These are phyloP conservation scores for Quiscalus mexicanus DNA, from an alignment of 2,113 vertebrate genomes.

Conservation along the genomic window DNA sequence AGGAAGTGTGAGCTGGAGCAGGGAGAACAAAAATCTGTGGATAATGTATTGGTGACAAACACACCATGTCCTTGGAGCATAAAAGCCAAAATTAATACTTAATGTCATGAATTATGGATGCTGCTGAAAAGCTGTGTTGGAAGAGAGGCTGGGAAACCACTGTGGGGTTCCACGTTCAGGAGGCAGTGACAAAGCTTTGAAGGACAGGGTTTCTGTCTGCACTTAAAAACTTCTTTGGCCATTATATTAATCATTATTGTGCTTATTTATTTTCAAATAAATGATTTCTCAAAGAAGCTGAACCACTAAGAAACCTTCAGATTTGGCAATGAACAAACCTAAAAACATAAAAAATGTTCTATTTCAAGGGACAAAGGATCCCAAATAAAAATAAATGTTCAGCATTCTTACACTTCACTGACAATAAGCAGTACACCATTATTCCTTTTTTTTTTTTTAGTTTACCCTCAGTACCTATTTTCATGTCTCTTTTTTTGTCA, in stretches of 20 bases:
- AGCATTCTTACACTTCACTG: neutral
- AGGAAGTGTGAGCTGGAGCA: neutral
- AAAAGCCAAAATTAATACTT: slow-evolving; percentile 12
- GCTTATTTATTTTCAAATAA: neutral
- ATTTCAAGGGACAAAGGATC: neutral
- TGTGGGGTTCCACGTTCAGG: neutral
- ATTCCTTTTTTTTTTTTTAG: too few relatives aligned
- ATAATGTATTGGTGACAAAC: neutral
- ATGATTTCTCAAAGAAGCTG: neutral
- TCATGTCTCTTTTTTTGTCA: neutral
- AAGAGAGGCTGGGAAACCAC: neutral
- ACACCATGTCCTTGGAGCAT: neutral
- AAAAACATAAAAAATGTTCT: neutral
- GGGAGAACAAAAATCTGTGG: neutral
- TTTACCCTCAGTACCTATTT: neutral
- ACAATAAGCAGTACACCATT: neutral
- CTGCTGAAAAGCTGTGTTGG: neutral
- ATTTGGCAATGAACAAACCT: neutral
- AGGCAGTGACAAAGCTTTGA: neutral
- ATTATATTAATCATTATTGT: neutral
- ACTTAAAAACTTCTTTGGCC: neutral
- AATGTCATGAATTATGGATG: neutral
- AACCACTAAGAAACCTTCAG: neutral
- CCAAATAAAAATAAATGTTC: neutral
- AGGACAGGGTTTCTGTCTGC: rapidly evolving